phyloP scores from a whole-genome alignment of 30 jellyfish, hydroid and myxozoan genomes.

The Rhopilema esculentum region DNA sequence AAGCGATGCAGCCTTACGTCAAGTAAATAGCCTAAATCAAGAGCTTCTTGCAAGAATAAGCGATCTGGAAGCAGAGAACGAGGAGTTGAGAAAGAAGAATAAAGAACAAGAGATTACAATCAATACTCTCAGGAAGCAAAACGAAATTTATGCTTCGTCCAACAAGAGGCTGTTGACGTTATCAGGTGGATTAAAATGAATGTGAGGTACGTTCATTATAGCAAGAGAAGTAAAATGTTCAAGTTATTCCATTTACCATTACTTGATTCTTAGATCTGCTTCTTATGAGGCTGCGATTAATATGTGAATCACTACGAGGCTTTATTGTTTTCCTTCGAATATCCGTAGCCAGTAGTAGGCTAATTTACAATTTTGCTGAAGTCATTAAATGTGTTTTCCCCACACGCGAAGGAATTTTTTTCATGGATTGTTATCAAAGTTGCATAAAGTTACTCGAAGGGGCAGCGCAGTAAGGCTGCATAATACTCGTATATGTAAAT shows the following conservation, averaged over 20 bases:
- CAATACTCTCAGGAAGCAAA: slow-evolving; percentile 58
- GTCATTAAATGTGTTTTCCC: too few relatives aligned
- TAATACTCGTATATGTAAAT: too few relatives aligned
- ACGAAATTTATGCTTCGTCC: slow-evolving; percentile 62
- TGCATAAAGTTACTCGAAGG: too few relatives aligned
- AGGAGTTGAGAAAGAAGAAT: slow-evolving; percentile 18
- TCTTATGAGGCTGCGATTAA: too few relatives aligned
- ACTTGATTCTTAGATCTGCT: too few relatives aligned
- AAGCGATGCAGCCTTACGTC: background rate
- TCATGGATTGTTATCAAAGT: too few relatives aligned
- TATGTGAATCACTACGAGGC: too few relatives aligned
- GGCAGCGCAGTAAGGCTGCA: too few relatives aligned
- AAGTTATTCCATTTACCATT: background rate
- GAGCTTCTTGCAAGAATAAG: slow-evolving; percentile 24
- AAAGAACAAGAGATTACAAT: slow-evolving; percentile 76
- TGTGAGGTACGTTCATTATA: background rate
- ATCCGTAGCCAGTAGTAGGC: too few relatives aligned
- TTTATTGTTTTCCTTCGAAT: too few relatives aligned
- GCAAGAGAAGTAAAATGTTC: background rate
- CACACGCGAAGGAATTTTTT: too few relatives aligned
- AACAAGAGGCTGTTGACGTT: slow-evolving; percentile 58
- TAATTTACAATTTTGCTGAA: too few relatives aligned
- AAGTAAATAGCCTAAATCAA: background rate
- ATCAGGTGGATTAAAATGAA: slow-evolving; percentile 46
- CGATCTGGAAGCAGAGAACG: slow-evolving; percentile 66